Percentiles rank a stretch among this genome's conserved stretches.
phyloP scores from a whole-genome alignment of 2,888 invertebrate genomes.

The Elmis aenea region DNA sequence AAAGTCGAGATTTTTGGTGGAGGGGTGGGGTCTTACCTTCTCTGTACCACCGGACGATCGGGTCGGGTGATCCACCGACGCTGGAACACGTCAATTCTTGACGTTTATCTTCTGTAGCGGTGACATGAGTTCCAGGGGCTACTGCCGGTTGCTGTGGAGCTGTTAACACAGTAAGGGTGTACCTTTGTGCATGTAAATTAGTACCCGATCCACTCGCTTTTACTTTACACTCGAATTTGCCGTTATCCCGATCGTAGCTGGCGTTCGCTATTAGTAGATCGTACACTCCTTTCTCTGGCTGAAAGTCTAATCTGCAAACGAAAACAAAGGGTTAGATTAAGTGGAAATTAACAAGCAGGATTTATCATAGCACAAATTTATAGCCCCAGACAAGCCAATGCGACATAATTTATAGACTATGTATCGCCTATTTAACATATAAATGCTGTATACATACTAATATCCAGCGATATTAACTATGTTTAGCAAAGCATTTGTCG shows the following conservation, averaged over 20 bases:
- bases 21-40: constrained; percentile 57
- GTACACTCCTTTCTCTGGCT: constrained; percentile 76
- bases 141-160: constrained; percentile 77
- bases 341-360: too few species aligned
- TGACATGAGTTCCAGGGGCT: constrained; percentile 68
- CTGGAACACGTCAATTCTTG: constrained; percentile 77
- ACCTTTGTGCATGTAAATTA: constrained; percentile 77
- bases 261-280: constrained; percentile 86
- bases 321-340: too few species aligned
- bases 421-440: too few species aligned
- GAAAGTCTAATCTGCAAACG: constrained; percentile 65
- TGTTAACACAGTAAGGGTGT: constrained; percentile 79
- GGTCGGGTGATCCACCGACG: constrained; percentile 86
- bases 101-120: constrained; percentile 75
- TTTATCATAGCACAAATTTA: too few species aligned
- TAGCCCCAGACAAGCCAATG: too few species aligned
- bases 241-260: constrained; percentile 86
- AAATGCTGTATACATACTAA: too few species aligned
- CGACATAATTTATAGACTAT: too few species aligned
- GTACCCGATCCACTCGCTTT: constrained; percentile 79
- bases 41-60: constrained; percentile 79
- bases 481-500: too few species aligned
- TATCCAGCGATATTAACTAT: too few species aligned
- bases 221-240: constrained; percentile 84
- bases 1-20: too few species aligned